A percentile compares a stretch with the other conserved stretches of the same genome.
phyloP scores from a whole-genome alignment of 2,888 invertebrate species.

The Andrena praecox region DNA sequence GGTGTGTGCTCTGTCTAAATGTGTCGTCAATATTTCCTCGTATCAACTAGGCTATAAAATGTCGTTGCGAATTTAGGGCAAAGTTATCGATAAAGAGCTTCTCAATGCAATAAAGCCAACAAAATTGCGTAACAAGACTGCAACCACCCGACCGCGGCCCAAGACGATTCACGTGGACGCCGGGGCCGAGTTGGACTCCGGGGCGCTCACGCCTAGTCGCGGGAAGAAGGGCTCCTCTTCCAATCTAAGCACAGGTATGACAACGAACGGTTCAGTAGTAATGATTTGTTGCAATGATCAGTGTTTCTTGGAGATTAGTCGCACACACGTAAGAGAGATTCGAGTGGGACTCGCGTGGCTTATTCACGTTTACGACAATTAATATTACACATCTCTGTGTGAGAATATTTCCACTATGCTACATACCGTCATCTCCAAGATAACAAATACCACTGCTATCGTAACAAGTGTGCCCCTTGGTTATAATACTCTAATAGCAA shows the following conservation, averaged over 20 bases:
- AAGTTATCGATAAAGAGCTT: slow-evolving; percentile 91
- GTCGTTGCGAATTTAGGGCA: slow-evolving; percentile 87
- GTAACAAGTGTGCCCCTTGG: slow-evolving; percentile 63
- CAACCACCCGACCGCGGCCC: slow-evolving; percentile 90
- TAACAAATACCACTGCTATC: slow-evolving; percentile 56
- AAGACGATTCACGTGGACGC: slow-evolving; percentile 96
- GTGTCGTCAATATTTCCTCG: background rate
- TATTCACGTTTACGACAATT: background rate
- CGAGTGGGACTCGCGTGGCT: background rate
- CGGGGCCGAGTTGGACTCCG: slow-evolving; percentile 92
- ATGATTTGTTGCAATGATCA: slow-evolving; percentile 40
- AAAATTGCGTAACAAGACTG: slow-evolving; percentile 88
- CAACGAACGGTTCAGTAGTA: slow-evolving; percentile 12
- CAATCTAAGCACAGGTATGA: slow-evolving; percentile 91
- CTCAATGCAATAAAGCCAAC: slow-evolving; percentile 87
- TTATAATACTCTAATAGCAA: slow-evolving; percentile 70
- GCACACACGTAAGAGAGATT: slow-evolving; percentile 11
- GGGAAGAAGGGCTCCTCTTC: slow-evolving; percentile 93
- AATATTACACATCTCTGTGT: background rate
- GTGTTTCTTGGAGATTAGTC: slow-evolving; percentile 66
- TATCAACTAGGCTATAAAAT: slow-evolving; percentile 4
- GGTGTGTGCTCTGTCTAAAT: slow-evolving; percentile 84
- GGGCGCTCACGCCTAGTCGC: slow-evolving; percentile 89
- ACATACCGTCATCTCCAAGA: slow-evolving; percentile 52
- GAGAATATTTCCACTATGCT: slow-evolving; percentile 1